Percentiles rank a stretch among this genome's conserved stretches.
phyloP scores from a whole-genome alignment of 2,113 vertebrate genomes.

The Stegostoma tigrinum region DNA sequence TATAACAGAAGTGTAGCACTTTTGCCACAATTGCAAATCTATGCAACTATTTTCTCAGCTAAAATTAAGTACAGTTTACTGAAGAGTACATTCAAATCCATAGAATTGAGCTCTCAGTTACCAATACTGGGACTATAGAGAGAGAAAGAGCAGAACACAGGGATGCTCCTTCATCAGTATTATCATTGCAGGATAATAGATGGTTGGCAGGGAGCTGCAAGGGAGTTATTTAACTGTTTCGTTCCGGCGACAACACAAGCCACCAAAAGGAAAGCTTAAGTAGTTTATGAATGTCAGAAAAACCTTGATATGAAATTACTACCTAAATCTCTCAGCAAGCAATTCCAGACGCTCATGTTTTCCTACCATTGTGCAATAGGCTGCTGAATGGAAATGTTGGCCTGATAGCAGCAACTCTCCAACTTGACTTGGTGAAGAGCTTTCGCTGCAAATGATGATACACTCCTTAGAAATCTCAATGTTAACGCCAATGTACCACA shows the following conservation, averaged over 20 bases:
- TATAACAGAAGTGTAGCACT: not conserved
- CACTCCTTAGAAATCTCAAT: not conserved
- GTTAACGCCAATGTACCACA: not conserved
- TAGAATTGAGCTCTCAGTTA: not conserved
- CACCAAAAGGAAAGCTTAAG: not conserved
- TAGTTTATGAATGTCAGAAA: not conserved
- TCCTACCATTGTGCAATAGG: not conserved
- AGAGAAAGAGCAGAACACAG: not conserved
- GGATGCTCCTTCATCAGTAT: not conserved
- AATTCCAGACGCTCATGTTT: not conserved
- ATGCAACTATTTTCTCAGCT: not conserved
- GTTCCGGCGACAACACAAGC: not conserved
- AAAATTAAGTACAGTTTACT: not conserved
- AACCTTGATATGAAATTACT: not conserved
- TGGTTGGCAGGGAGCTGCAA: not conserved
- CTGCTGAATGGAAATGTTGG: not conserved
- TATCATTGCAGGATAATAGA: slow-evolving; percentile 13
- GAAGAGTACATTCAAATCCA: not conserved
- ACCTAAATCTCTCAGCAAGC: not conserved
- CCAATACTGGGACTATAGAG: not conserved
- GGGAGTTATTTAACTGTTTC: not conserved
- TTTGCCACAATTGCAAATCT: slow-evolving; percentile 8
- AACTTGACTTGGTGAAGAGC: not conserved
- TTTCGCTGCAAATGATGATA: too few relatives aligned
- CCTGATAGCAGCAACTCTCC: not conserved